Evolutionary conservation across 1,140 invertebrate species (phyloP).

Genomic region (Drosophila sechellia): DNA sequence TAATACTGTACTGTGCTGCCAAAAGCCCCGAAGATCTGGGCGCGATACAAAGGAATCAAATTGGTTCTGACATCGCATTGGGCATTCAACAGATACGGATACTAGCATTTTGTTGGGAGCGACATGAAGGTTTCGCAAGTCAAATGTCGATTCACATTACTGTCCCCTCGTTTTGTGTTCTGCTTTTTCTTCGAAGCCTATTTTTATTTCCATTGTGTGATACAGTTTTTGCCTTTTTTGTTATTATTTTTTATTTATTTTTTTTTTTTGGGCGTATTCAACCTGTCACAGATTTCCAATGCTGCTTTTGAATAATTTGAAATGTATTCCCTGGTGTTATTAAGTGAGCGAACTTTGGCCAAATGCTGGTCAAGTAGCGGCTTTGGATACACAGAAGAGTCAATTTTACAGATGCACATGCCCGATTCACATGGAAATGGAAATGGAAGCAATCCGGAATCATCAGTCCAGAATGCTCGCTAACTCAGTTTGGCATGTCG

Average conservation of each 20-base stretch:
- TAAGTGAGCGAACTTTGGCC: not conserved
- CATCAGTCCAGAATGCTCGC: no score
- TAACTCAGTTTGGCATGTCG: no score
- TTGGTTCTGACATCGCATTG: conserved; percentile 25
- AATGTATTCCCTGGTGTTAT: not conserved
- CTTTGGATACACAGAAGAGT: no score
- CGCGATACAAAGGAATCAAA: conserved; percentile 20
- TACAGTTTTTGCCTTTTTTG: conserved; percentile 7
- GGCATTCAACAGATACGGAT: conserved; percentile 18
- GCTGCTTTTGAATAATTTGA: not conserved
- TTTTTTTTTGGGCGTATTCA: not conserved
- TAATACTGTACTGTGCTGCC: no score
- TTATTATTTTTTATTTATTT: not conserved
- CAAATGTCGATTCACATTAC: conserved; percentile 29
- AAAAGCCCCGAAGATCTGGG: not conserved
- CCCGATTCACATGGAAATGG: no score
- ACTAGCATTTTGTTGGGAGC: not conserved
- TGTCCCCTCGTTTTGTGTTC: conserved; percentile 7
- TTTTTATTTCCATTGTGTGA: not conserved
- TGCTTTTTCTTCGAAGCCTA: not conserved
- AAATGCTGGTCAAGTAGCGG: no score
- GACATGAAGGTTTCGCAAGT: conserved; percentile 23
- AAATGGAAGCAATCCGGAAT: no score
- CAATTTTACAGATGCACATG: no score
- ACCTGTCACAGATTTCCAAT: not conserved